Evolutionary conservation across 1,140 invertebrate genomes (phyloP), one percentile per base, ranked within the genome.

Genomic region (Heliconius eleuchia): DNA sequence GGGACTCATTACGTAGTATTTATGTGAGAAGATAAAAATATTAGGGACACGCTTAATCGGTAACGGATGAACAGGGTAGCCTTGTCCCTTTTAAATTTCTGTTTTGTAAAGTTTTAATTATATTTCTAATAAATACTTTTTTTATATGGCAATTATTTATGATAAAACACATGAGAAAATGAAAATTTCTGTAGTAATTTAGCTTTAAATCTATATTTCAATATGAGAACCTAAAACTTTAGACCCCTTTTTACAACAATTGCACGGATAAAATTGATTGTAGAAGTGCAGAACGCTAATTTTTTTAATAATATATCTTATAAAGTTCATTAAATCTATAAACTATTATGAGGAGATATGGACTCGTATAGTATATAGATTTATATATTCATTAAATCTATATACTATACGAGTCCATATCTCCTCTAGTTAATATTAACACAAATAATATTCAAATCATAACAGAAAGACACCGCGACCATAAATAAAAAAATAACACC

Each of bases 1-100:
- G 83, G 75, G 85, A 83, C 92, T 94, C 93, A 93, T 94, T 94
- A 94, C 92, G 79, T 88, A 74, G 90, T 93, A 93, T 94, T 94
- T 94, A 94, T 94, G 92, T 87, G 87, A 87, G 83, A 85, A 93
- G 92, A 94, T 94, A 94, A 94, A 94, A 94, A 94, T 93, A 93
- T 93, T 93, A 92, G 92, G 93, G 92, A 92, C 90, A 92, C 86
- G 83, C 88, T 91, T 91, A 93, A 94, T 94, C 92, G 92, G 84
- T 83, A 90, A 93, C 91, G 93, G 88, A 91, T 92, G 91, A 92
- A 87, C 87, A 87, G 85, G 78, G 80, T 82, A 80, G 76, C 81
- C 83, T 81, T 85, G 70, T 72, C 80, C 80, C 80, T 79, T 86
- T 82, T 81, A 78, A 82, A 83, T 87, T 87, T 66, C 60, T 66